phyloP scores from a whole-genome alignment of 2,888 invertebrate species.

The Anoplius nigerrimus region DNA sequence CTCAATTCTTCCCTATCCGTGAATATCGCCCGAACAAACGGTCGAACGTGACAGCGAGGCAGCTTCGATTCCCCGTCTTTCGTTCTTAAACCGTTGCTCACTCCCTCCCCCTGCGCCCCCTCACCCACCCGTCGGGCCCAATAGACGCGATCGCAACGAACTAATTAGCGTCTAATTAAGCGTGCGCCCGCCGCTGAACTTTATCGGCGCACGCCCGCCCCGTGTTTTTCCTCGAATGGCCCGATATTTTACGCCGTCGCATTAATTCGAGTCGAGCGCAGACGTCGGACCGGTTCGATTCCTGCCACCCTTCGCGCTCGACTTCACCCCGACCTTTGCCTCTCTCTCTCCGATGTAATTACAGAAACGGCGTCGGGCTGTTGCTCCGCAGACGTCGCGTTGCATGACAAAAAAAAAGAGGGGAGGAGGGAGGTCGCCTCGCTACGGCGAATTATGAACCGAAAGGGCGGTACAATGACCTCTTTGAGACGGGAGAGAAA shows the following conservation, averaged over 20 bases:
- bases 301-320: no score
- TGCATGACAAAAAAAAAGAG: no score
- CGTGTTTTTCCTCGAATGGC: slow-evolving; percentile 1
- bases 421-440: no score
- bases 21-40: no score
- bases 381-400: no score
- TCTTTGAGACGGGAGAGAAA: no score
- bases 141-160: slow-evolving; percentile 21
- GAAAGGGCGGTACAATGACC: slow-evolving; percentile 20
- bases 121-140: slow-evolving; percentile 11
- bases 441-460: slow-evolving; percentile 26
- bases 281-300: no score
- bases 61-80: not conserved
- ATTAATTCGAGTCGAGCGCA: no score
- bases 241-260: slow-evolving; percentile 6
- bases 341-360: no score
- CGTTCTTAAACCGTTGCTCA: not conserved
- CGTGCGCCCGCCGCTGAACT: not conserved
- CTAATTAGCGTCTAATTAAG: slow-evolving; percentile 42
- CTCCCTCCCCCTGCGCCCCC: no score
- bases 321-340: no score
- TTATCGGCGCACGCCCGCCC: slow-evolving; percentile 9
- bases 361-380: no score
- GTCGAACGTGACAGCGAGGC: not conserved
- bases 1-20: not conserved